Evolutionary conservation across 1,140 invertebrate genomes (phyloP), one percentile per base, ranked within the genome.

Genomic region (Camponotus pennsylvanicus): DNA sequence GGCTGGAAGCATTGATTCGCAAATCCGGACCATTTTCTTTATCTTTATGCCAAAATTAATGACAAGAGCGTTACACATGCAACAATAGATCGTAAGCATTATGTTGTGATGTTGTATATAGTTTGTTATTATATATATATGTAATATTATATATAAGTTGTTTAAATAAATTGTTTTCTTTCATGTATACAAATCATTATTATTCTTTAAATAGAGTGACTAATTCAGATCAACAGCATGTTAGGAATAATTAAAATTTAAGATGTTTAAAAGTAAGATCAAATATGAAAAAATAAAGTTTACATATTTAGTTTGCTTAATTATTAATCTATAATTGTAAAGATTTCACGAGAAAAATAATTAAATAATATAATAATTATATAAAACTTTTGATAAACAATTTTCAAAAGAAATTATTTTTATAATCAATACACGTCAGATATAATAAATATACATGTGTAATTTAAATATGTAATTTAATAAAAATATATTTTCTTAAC

Each of bases 1-100:
- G 92, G 92, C 8, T 94, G 91, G 92, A 94, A 93, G 59, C 92
- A 94, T 77, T 93, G 82, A 92, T 90, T n/a, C 15, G 32, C 15
- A 18, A 13, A 0, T 21, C 11, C 1, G 0, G 3, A 52, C 6
- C 0, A 55, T 45, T 57, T 18, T 73, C 2, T 64, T 11, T 9
- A 59, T 71, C 18, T 32, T 83, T 78, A 86, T 63, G n/a, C 71
- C 77, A 78, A 90, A 89, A 85, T 80, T 59, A 66, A 42, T 32
- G 15, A 75, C 69, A 75, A 15, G 13, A 75, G 32, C 32, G n/a
- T 42, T 75, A 84, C 11, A 34, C 11, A 3, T 52, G 21, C 64
- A 84, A 57, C 34, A 32, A 32, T 83, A 86, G 52, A 66, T 70
- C 45, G n/a, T 87, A 52, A 64, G 55, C 40, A 57, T 84, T 69